A percentile compares a stretch with the other conserved stretches of the same genome.
These are phyloP conservation scores for Leucoma salicis DNA, from an alignment of 2,888 invertebrate species.

Conservation along the genomic window DNA sequence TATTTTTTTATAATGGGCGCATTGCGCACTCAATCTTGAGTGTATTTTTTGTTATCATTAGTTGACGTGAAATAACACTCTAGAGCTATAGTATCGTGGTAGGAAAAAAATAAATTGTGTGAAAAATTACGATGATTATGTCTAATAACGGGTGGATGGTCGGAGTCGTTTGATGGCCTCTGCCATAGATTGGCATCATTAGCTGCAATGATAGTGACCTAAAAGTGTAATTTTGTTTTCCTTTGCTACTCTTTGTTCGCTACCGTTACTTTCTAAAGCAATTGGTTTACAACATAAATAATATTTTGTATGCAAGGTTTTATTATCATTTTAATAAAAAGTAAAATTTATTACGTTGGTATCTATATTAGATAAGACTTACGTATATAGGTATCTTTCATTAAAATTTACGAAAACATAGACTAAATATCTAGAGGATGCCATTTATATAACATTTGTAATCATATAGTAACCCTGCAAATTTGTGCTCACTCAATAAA, in stretches of 20 bases:
- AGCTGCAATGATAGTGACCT: slow-evolving; percentile 73
- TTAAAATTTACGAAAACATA: too few relatives aligned
- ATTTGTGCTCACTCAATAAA: too few relatives aligned
- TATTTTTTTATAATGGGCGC: slow-evolving; percentile 37
- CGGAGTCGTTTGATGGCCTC: slow-evolving; percentile 67
- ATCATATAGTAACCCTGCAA: too few relatives aligned
- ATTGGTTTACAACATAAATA: slow-evolving; percentile 17
- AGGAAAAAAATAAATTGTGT: slow-evolving; percentile 78
- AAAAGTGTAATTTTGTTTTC: slow-evolving; percentile 69
- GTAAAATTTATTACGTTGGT: too few relatives aligned
- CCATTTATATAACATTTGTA: too few relatives aligned
- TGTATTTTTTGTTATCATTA: slow-evolving; percentile 77
- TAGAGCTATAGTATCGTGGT: slow-evolving; percentile 55
- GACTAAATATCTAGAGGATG: too few relatives aligned
- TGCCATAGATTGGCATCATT: slow-evolving; percentile 76
- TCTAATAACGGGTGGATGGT: slow-evolving; percentile 70
- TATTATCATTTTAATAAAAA: too few relatives aligned
- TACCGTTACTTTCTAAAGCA: slow-evolving; percentile 42
- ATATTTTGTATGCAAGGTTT: too few relatives aligned
- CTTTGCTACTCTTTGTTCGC: slow-evolving; percentile 50
- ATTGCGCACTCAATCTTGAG: slow-evolving; percentile 45
- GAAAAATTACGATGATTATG: slow-evolving; percentile 81
- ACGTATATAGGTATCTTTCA: too few relatives aligned
- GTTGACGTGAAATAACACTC: slow-evolving; percentile 71
- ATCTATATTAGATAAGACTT: too few relatives aligned